phyloP scores from a whole-genome alignment of 2,113 vertebrate species.

The Scomber colias region DNA sequence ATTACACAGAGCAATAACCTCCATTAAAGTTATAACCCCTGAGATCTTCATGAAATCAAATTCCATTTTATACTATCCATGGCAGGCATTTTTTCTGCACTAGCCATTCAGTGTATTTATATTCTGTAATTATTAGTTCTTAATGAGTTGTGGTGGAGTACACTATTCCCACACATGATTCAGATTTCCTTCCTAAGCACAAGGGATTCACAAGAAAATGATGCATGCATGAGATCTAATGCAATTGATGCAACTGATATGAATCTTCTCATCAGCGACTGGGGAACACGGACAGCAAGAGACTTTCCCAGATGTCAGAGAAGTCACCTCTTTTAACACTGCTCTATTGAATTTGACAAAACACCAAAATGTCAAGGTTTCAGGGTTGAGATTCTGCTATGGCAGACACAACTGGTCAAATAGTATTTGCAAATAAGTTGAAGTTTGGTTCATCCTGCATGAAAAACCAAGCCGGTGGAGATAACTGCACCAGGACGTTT shows the following conservation, averaged over 20 bases:
- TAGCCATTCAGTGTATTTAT: too few relatives aligned
- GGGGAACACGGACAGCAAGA: neutral
- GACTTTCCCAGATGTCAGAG: neutral
- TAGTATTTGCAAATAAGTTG: constrained; percentile 22
- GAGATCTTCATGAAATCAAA: too few relatives aligned
- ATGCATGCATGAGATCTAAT: too few relatives aligned
- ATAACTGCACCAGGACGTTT: constrained; percentile 12
- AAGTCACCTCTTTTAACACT: neutral
- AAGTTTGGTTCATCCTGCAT: constrained; percentile 11
- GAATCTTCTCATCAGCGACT: neutral
- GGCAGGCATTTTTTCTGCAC: too few relatives aligned
- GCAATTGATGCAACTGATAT: neutral
- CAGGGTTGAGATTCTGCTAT: constrained; percentile 20
- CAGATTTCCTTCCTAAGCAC: too few relatives aligned
- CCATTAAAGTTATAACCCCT: too few relatives aligned
- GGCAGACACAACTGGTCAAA: constrained; percentile 35
- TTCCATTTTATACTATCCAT: too few relatives aligned
- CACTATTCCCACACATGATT: too few relatives aligned
- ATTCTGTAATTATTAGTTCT: too few relatives aligned
- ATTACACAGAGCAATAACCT: too few relatives aligned
- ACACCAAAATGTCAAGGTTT: constrained; percentile 44
- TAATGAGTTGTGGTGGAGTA: too few relatives aligned
- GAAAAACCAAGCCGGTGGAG: neutral
- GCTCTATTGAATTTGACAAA: neutral
- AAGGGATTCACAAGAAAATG: too few relatives aligned